These are phyloP conservation scores for Macrophya alboannulata DNA, from an alignment of 2,888 invertebrate species.

Conservation along the genomic window DNA sequence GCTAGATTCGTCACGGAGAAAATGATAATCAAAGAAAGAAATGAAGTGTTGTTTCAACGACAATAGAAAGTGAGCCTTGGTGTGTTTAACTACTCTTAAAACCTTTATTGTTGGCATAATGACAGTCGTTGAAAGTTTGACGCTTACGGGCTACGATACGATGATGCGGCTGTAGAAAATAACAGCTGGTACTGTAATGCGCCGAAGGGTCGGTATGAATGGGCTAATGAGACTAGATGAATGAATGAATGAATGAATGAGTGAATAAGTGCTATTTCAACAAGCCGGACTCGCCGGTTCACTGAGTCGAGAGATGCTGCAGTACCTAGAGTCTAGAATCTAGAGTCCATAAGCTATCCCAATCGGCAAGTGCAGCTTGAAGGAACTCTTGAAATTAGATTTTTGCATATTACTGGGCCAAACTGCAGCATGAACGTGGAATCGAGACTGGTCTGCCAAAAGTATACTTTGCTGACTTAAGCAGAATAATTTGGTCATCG, in stretches of 20 bases:
- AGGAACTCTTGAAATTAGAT: background rate
- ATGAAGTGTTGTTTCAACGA: conserved; percentile 15
- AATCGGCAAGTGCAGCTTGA: background rate
- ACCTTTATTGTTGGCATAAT: conserved; percentile 15
- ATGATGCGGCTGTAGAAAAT: conserved; percentile 36
- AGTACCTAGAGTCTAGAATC: no score
- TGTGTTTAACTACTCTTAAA: conserved; percentile 34
- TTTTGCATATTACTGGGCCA: background rate
- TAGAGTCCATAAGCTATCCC: background rate
- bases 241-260: conserved; percentile 57
- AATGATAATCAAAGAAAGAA: conserved; percentile 29
- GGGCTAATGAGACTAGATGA: conserved; percentile 57
- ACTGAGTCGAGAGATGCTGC: conserved; percentile 31
- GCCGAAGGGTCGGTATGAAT: conserved; percentile 54
- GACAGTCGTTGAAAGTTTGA: conserved; percentile 20
- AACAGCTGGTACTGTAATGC: conserved; percentile 50
- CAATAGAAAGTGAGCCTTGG: conserved; percentile 22
- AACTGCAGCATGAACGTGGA: background rate
- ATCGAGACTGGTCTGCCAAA: background rate
- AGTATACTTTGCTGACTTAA: background rate
- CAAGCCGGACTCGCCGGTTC: conserved; percentile 50
- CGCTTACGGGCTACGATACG: conserved; percentile 7
- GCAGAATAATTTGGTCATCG: conserved; percentile 26
- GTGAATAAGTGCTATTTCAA: conserved; percentile 57
- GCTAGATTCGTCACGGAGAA: conserved; percentile 27